These are phyloP conservation scores for Enteromius argenteus DNA, from an alignment of 2,797 vertebrate species.

Conservation along the genomic window DNA sequence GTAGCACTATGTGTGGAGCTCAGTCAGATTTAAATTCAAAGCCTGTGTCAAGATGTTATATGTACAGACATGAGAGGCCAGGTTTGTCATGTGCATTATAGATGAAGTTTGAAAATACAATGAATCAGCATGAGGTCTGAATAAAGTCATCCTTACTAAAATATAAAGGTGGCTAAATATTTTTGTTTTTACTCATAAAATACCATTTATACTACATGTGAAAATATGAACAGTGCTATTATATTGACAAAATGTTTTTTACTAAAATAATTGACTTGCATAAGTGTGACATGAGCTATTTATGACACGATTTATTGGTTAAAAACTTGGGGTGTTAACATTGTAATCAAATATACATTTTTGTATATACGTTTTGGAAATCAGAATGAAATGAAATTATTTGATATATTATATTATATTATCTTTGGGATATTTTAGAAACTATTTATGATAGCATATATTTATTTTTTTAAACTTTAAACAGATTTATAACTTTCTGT, in stretches of 20 bases:
- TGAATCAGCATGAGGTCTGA: background rate
- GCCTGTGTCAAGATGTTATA: background rate
- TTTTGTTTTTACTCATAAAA: background rate
- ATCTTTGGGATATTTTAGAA: too few species aligned
- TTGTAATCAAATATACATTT: background rate
- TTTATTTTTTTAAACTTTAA: too few species aligned
- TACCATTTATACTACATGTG: background rate
- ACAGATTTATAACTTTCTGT: too few species aligned
- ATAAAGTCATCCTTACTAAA: background rate
- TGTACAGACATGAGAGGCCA: background rate
- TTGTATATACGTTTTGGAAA: background rate
- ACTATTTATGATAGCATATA: too few species aligned
- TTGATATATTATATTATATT: background rate
- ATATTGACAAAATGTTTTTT: background rate
- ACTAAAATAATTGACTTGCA: too few species aligned
- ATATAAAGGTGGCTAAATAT: background rate
- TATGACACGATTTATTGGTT: background rate
- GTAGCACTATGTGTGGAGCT: background rate
- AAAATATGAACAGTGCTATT: background rate
- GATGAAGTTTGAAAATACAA: background rate
- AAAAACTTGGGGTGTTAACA: background rate
- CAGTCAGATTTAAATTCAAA: conserved; percentile 16
- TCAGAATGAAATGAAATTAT: background rate
- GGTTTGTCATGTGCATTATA: background rate
- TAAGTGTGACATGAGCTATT: background rate